Evolutionary conservation across 2,113 vertebrate species (phyloP).

Genomic region (Zosterops pallidus): DNA sequence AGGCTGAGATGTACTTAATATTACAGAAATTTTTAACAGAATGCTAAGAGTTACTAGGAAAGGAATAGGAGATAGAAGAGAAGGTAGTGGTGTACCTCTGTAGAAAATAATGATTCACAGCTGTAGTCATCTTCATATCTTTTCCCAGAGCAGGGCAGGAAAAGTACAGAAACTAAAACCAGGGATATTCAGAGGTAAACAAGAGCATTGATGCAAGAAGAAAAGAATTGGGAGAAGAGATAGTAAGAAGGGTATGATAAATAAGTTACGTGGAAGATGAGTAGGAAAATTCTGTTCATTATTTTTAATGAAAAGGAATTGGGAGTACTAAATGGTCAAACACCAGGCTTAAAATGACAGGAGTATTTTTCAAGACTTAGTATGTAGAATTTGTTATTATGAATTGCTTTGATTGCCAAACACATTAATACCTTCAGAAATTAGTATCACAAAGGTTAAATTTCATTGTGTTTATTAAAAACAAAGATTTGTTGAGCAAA

Average conservation of each 20-base stretch:
- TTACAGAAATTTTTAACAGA: background rate
- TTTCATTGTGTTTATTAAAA: background rate
- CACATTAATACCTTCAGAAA: background rate
- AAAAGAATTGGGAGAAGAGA: background rate
- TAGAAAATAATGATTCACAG: background rate
- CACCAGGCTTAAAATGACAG: background rate
- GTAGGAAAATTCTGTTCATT: background rate
- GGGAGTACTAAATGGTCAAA: background rate
- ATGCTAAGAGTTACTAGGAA: background rate
- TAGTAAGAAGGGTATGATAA: background rate
- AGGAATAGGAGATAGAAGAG: background rate
- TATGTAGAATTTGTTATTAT: background rate
- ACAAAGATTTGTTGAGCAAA: background rate
- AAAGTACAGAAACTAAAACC: background rate
- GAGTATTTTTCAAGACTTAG: background rate
- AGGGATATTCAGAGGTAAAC: background rate
- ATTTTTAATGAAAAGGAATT: background rate
- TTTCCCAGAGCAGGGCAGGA: background rate
- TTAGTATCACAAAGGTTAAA: background rate
- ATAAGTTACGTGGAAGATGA: background rate
- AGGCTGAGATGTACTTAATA: background rate
- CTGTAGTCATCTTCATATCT: background rate
- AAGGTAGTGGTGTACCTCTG: background rate
- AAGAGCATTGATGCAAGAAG: background rate
- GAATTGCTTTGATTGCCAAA: background rate